Conservation (phyloP, 2,888 invertebrate genomes). For the Harpalus rubripes region DNA sequence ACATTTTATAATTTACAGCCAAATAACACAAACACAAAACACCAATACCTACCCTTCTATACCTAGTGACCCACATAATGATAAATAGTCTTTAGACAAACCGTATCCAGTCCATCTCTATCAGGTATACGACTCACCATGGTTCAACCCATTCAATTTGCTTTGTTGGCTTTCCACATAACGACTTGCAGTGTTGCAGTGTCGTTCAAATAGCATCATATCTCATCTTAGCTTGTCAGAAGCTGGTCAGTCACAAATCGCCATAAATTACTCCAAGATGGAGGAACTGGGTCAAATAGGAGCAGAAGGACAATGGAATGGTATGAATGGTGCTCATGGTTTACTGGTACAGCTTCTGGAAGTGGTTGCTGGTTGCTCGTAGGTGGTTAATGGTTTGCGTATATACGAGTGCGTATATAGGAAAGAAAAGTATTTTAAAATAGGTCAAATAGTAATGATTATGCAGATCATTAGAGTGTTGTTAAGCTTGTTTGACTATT, state of each 20-base stretch:
- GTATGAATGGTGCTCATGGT: not conserved
- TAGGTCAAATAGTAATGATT: not conserved
- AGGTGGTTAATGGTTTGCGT: not conserved
- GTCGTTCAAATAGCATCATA: slow-evolving; percentile 33
- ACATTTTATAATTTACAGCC: not conserved
- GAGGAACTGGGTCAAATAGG: slow-evolving; percentile 7
- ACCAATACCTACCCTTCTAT: not conserved
- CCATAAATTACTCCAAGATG: slow-evolving; percentile 11
- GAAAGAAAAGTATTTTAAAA: not conserved
- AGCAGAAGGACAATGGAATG: slow-evolving; percentile 7
- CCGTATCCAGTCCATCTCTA: slow-evolving; percentile 31
- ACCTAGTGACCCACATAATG: slow-evolving; percentile 31
- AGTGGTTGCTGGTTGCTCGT: not conserved
- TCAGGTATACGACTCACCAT: slow-evolving; percentile 47
- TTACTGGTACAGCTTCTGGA: not conserved
- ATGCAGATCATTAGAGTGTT: not conserved
- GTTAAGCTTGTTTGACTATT: not conserved
- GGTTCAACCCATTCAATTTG: slow-evolving; percentile 54
- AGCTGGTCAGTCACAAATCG: slow-evolving; percentile 30
- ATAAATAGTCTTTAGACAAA: slow-evolving; percentile 21
- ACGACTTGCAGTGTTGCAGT: slow-evolving; percentile 31
- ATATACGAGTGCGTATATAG: not conserved
- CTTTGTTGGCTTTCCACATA: slow-evolving; percentile 43
- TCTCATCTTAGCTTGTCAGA: slow-evolving; percentile 45
- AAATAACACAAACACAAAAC: slow-evolving; percentile 8